Evolutionary conservation across 2,113 vertebrate species (phyloP).

Genomic region (Ursus arctos): DNA sequence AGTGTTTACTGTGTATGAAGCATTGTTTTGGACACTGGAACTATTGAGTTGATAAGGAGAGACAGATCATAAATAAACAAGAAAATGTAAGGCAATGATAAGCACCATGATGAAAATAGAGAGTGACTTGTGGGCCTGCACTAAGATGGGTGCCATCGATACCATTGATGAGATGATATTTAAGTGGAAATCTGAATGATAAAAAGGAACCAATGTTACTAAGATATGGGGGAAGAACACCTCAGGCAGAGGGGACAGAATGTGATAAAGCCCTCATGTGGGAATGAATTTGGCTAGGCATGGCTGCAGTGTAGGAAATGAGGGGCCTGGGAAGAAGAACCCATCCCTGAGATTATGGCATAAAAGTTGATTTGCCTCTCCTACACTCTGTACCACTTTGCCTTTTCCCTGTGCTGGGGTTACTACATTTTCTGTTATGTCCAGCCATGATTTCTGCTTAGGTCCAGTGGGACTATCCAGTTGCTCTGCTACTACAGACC

Average conservation of each 20-base stretch:
- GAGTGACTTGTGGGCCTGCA: background rate
- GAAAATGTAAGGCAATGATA: background rate
- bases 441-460: background rate
- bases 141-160: background rate
- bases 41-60: background rate
- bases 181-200: background rate
- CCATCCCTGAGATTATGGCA: background rate
- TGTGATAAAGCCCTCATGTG: background rate
- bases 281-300: background rate
- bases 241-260: background rate
- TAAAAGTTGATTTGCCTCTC: background rate
- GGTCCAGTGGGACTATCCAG: background rate
- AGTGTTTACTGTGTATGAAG: background rate
- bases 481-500: background rate
- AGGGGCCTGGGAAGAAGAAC: background rate
- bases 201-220: background rate
- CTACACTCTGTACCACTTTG: background rate
- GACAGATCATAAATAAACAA: background rate
- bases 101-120: background rate
- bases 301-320: background rate
- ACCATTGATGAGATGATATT: background rate
- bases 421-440: background rate
- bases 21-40: background rate
- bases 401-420: background rate
- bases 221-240: background rate